Percentiles rank a stretch among this genome's conserved stretches.
phyloP scores from a whole-genome alignment of 2,797 vertebrate species.

The Hoplostethus mediterraneus region DNA sequence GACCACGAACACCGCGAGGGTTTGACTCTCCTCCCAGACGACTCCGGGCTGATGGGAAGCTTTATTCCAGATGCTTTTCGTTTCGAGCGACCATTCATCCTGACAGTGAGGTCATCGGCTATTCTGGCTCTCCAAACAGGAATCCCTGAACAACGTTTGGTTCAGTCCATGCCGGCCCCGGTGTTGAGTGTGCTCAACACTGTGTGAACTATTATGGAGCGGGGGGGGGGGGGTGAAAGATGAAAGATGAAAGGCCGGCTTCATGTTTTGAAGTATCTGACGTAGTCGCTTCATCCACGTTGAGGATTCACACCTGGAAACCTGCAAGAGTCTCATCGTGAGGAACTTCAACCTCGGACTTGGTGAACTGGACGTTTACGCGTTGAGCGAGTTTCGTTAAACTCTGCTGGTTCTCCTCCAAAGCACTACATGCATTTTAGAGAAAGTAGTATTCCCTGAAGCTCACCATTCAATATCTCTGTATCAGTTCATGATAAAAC shows the following conservation, averaged over 20 bases:
- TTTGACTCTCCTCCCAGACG: slow-evolving; percentile 22
- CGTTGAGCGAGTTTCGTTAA: too few relatives aligned
- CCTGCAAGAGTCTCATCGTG: too few relatives aligned
- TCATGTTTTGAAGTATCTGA: slow-evolving; percentile 9
- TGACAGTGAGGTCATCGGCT: slow-evolving; percentile 49
- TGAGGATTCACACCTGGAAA: too few relatives aligned
- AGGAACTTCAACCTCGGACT: too few relatives aligned
- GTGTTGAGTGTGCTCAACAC: slow-evolving; percentile 25
- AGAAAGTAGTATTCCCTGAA: too few relatives aligned
- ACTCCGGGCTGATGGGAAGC: slow-evolving; percentile 7
- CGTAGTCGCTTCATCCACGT: too few relatives aligned
- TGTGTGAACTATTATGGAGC: slow-evolving; percentile 24
- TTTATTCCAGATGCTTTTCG: slow-evolving; percentile 45
- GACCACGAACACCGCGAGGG: slow-evolving; percentile 36
- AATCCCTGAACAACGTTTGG: slow-evolving; percentile 33
- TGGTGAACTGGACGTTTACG: too few relatives aligned
- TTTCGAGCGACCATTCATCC: slow-evolving; percentile 38
- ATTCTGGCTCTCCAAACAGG: slow-evolving; percentile 41
- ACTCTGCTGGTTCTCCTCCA: too few relatives aligned
- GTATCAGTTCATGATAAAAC: too few relatives aligned
- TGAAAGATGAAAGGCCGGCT: not conserved
- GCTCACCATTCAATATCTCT: too few relatives aligned
- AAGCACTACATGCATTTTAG: too few relatives aligned
- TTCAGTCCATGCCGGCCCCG: slow-evolving; percentile 9
- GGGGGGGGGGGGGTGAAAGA: slow-evolving; percentile 12